Percentiles rank a stretch among this genome's conserved stretches.
Conservation (phyloP, 2,797 vertebrate genomes). For the Myiotriccus ornatus region DNA sequence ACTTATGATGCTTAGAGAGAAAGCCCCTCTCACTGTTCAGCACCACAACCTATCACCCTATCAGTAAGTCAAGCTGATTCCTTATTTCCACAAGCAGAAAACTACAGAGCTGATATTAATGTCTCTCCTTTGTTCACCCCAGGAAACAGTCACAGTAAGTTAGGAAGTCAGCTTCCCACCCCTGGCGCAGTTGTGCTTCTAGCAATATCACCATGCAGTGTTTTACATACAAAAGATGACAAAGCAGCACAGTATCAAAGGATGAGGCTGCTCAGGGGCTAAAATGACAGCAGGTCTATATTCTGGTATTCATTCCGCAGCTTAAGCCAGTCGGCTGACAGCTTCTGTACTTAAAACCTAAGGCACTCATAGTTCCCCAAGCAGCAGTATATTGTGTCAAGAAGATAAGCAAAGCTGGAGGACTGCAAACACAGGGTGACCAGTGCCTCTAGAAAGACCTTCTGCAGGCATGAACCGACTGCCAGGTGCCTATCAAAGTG, state of each 20-base stretch:
- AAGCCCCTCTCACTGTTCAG: fast-evolving
- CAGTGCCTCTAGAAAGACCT: not conserved
- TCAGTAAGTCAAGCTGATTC: not conserved
- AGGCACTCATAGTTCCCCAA: fast-evolving
- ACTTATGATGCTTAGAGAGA: fast-evolving
- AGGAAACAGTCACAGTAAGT: fast-evolving
- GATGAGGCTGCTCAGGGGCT: not conserved
- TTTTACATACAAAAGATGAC: not conserved
- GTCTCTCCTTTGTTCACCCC: not conserved
- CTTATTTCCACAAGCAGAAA: not conserved
- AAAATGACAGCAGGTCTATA: not conserved
- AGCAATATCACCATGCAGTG: not conserved
- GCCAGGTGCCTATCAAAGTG: fast-evolving
- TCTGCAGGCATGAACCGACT: fast-evolving
- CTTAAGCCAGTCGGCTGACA: not conserved
- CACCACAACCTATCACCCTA: not conserved
- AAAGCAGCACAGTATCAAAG: not conserved
- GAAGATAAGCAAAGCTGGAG: not conserved
- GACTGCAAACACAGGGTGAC: not conserved
- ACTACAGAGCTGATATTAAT: not conserved
- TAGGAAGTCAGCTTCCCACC: not conserved
- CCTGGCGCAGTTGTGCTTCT: fast-evolving
- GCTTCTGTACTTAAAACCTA: not conserved
- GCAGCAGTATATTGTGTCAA: fast-evolving
- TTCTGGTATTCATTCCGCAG: not conserved